phyloP scores from a whole-genome alignment of 2,797 vertebrate species.

The Geotrypetes seraphini region DNA sequence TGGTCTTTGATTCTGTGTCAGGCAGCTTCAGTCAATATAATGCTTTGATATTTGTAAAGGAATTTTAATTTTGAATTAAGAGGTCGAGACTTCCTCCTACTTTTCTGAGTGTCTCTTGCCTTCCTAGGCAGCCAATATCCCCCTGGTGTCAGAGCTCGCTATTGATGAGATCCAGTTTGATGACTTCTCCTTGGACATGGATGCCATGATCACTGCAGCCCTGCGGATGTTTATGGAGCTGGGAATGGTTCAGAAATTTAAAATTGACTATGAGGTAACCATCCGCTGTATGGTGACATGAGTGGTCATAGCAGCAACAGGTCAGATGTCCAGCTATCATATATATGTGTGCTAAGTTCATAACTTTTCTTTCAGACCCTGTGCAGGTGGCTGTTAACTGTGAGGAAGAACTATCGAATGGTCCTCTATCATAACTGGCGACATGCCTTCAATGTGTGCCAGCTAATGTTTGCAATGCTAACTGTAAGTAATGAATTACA shows the following conservation, averaged over 20 bases:
- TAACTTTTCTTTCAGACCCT: slow-evolving; percentile 68
- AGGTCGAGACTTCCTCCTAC: slow-evolving; percentile 31
- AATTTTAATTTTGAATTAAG: slow-evolving; percentile 42
- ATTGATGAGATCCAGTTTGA: slow-evolving; percentile 93
- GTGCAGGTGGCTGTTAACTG: slow-evolving; percentile 95
- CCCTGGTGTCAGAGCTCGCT: slow-evolving; percentile 87
- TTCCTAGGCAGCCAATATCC: slow-evolving; percentile 87
- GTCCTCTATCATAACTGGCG: slow-evolving; percentile 98
- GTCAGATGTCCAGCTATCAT: slow-evolving; percentile 1
- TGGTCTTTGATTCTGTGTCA: too few species aligned
- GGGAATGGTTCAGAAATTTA: slow-evolving; percentile 97
- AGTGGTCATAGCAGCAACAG: slow-evolving; percentile 15
- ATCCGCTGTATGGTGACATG: slow-evolving; percentile 17
- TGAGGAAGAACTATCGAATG: slow-evolving; percentile 96
- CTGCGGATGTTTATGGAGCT: slow-evolving; percentile 97
- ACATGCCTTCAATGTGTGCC: slow-evolving; percentile 96
- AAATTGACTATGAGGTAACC: slow-evolving; percentile 96
- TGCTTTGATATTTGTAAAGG: background rate
- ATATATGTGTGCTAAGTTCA: slow-evolving; percentile 17
- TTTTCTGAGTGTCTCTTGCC: slow-evolving; percentile 25
- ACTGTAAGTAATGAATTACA: slow-evolving; percentile 74
- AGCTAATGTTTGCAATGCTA: slow-evolving; percentile 96
- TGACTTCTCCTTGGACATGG: slow-evolving; percentile 92
- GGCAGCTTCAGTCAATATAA: slow-evolving; percentile 21
- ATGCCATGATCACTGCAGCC: slow-evolving; percentile 93